A percentile compares a stretch with the other conserved stretches of the same genome.
Evolutionary conservation across 2,113 vertebrate species (phyloP).

Genomic region (Megaceryle maxima): DNA sequence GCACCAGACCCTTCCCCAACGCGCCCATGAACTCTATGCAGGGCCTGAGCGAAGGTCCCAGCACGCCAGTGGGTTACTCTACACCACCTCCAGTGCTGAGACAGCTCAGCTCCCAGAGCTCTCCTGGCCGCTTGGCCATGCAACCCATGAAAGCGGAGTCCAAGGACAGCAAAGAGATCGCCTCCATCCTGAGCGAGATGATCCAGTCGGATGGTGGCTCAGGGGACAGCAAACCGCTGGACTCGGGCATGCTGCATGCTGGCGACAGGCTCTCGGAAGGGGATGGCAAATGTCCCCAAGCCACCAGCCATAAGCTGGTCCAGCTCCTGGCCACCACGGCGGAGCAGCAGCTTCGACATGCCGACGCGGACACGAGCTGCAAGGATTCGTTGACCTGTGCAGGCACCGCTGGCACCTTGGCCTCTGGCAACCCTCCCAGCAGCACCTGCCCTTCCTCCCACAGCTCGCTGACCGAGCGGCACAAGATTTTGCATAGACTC

Average conservation of each 20-base stretch:
- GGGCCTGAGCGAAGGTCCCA: constrained; percentile 73
- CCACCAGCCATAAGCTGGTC: constrained; percentile 81
- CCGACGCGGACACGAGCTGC: constrained; percentile 72
- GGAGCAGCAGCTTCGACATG: constrained; percentile 73
- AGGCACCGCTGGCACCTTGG: constrained; percentile 23
- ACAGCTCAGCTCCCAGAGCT: constrained; percentile 80
- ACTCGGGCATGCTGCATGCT: constrained; percentile 53
- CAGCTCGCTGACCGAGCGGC: constrained; percentile 90
- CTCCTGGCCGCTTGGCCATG: constrained; percentile 70
- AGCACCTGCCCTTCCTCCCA: constrained; percentile 88
- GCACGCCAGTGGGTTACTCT: constrained; percentile 76
- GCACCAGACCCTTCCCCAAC: constrained; percentile 78
- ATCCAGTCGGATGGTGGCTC: constrained; percentile 63
- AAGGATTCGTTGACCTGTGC: constrained; percentile 74
- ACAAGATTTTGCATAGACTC: constrained; percentile 93
- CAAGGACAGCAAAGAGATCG: constrained; percentile 78
- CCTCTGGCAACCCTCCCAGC: constrained; percentile 64
- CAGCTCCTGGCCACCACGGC: constrained; percentile 84
- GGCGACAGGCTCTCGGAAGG: constrained; percentile 68
- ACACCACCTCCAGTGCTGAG: constrained; percentile 78
- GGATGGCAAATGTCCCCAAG: constrained; percentile 75
- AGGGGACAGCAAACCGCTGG: constrained; percentile 65
- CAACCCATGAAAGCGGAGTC: constrained; percentile 79
- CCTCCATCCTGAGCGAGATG: constrained; percentile 76
- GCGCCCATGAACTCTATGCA: constrained; percentile 68